Evolutionary conservation across 92 coral and sea anemone species (phyloP).

Genomic region (Chrysogorgia sp.): DNA sequence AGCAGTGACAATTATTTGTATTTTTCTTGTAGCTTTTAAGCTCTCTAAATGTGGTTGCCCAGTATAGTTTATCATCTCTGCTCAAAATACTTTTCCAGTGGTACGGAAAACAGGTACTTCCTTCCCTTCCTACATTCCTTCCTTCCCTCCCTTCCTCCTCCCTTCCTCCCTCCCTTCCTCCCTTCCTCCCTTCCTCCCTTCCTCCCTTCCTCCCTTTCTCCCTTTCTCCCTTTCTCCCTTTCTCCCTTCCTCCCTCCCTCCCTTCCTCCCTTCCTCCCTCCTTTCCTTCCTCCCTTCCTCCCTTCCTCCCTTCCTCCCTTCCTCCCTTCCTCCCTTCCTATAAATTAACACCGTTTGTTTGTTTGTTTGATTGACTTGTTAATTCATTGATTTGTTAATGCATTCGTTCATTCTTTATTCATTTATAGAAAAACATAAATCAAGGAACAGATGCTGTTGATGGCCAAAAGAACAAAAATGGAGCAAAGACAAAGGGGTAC

Average conservation of each 20-base stretch:
- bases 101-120: constrained; percentile 94
- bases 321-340: too few relatives aligned
- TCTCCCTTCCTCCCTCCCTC: too few relatives aligned
- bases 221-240: too few relatives aligned
- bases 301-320: too few relatives aligned
- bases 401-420: neutral
- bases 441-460: constrained; percentile 24
- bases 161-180: neutral
- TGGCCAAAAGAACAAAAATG: constrained; percentile 38
- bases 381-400: neutral
- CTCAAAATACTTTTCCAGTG: constrained; percentile 89
- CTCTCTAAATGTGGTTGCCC: constrained; percentile 88
- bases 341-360: too few relatives aligned
- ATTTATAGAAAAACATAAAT: constrained; percentile 13
- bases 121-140: neutral
- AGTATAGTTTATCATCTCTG: constrained; percentile 86
- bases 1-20: too few relatives aligned
- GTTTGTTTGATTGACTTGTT: too few relatives aligned
- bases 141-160: too few relatives aligned
- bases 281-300: too few relatives aligned
- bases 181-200: neutral
- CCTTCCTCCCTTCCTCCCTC: too few relatives aligned
- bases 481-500: constrained; percentile 27
- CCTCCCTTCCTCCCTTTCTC: neutral
- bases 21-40: constrained; percentile 71